Evolutionary conservation across 2,888 invertebrate genomes (phyloP).

Genomic region (Crepidodera aurea): DNA sequence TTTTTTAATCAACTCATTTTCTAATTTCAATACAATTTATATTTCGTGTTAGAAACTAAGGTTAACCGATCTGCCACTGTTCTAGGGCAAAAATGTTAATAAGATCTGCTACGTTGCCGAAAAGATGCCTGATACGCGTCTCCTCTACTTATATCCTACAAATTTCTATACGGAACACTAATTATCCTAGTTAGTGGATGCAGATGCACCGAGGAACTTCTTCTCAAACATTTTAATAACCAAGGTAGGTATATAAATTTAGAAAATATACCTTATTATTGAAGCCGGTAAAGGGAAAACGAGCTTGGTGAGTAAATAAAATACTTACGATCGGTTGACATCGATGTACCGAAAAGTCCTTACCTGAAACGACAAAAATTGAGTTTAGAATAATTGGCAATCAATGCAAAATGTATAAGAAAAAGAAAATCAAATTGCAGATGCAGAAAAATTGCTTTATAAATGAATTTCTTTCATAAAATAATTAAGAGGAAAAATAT

Average conservation of each 20-base stretch:
- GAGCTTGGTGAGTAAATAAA: neutral
- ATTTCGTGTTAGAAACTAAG: too few relatives aligned
- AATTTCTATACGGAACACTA: conserved; percentile 2
- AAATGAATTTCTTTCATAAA: too few relatives aligned
- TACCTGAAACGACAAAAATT: neutral
- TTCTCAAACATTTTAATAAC: conserved; percentile 15
- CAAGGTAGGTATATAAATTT: neutral
- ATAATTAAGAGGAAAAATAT: too few relatives aligned
- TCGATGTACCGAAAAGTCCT: neutral
- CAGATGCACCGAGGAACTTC: neutral
- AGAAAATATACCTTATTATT: conserved; percentile 5
- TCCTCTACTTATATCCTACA: neutral
- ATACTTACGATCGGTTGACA: neutral
- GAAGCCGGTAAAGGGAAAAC: neutral
- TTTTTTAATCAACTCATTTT: too few relatives aligned
- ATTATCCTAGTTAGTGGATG: conserved; percentile 16
- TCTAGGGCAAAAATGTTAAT: neutral
- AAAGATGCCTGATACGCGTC: neutral
- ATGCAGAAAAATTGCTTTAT: too few relatives aligned
- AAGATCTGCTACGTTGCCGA: neutral
- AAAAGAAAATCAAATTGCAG: too few relatives aligned
- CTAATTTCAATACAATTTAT: too few relatives aligned
- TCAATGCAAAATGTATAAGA: too few relatives aligned
- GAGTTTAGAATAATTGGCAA: neutral
- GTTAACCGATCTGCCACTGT: neutral